These are phyloP conservation scores for Borostomias antarcticus DNA, from an alignment of 2,797 vertebrate species.

Conservation along the genomic window DNA sequence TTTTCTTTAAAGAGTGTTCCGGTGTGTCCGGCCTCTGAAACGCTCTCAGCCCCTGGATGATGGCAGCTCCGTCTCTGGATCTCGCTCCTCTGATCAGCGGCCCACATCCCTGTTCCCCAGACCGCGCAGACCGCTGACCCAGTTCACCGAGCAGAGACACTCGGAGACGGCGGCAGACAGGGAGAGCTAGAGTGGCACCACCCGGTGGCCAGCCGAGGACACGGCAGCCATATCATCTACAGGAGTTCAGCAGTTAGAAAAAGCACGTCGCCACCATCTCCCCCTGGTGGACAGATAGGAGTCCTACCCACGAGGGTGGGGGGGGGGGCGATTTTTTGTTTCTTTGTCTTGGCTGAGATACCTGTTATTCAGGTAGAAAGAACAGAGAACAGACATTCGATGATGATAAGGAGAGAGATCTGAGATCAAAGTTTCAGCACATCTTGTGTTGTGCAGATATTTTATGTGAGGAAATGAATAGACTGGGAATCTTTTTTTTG, in stretches of 20 bases:
- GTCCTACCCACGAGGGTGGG: constrained; percentile 38
- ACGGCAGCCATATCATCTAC: constrained; percentile 41
- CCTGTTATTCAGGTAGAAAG: constrained; percentile 30
- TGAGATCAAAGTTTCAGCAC: background rate
- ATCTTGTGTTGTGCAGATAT: no score
- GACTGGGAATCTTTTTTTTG: background rate
- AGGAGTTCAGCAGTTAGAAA: constrained; percentile 6
- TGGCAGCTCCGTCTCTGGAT: background rate
- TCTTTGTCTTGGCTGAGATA: constrained; percentile 8
- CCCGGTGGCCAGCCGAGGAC: constrained; percentile 63
- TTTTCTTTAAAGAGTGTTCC: no score
- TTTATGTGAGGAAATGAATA: no score
- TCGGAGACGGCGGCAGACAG: background rate
- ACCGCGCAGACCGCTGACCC: constrained; percentile 1
- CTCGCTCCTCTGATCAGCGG: background rate
- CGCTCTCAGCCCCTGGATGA: background rate
- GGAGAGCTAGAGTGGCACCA: constrained; percentile 61
- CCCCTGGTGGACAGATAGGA: constrained; percentile 68
- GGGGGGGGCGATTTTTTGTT: background rate
- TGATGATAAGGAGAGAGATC: background rate
- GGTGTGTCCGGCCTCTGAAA: no score
- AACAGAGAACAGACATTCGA: background rate
- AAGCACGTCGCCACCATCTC: constrained; percentile 37
- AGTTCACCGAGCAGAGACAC: constrained; percentile 7
- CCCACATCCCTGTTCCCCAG: background rate